Conservation (phyloP, 2,113 vertebrate species). For the Progne subis region DNA sequence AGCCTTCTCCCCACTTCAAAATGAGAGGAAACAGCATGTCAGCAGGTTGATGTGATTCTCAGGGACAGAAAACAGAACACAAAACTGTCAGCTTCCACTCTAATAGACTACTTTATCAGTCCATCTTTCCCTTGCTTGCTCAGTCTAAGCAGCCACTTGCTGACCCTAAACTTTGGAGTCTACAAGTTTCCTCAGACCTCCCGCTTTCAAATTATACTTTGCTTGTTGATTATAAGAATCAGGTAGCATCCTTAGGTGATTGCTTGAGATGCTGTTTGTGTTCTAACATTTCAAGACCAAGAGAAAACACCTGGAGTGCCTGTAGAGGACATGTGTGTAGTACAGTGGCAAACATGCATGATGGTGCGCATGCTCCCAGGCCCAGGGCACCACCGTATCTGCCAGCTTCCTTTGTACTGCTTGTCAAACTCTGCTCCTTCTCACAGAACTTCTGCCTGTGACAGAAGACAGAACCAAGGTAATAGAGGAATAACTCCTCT, state of each 20-base stretch:
- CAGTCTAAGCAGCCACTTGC: not conserved
- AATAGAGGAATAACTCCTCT: not conserved
- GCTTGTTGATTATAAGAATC: not conserved
- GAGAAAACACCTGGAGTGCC: not conserved
- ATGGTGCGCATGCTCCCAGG: not conserved
- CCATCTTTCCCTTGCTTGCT: not conserved
- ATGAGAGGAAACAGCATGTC: conserved; percentile 16
- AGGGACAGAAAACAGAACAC: conserved; percentile 35
- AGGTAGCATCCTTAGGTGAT: not conserved
- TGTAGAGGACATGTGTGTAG: not conserved
- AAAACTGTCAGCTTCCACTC: not conserved
- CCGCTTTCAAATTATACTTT: not conserved
- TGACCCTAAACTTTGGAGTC: not conserved
- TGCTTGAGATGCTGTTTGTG: not conserved
- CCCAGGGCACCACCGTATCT: not conserved
- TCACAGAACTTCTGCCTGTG: not conserved
- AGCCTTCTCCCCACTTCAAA: conserved; percentile 19
- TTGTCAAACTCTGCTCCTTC: not conserved
- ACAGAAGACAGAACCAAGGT: not conserved
- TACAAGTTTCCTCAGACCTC: not conserved
- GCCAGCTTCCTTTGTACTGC: not conserved
- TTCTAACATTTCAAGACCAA: not conserved
- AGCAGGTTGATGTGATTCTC: not conserved
- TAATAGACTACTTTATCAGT: not conserved
- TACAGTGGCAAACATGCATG: accelerated